Evolutionary conservation across 2,797 vertebrate species (phyloP).

Genomic region (Mycteria americana): DNA sequence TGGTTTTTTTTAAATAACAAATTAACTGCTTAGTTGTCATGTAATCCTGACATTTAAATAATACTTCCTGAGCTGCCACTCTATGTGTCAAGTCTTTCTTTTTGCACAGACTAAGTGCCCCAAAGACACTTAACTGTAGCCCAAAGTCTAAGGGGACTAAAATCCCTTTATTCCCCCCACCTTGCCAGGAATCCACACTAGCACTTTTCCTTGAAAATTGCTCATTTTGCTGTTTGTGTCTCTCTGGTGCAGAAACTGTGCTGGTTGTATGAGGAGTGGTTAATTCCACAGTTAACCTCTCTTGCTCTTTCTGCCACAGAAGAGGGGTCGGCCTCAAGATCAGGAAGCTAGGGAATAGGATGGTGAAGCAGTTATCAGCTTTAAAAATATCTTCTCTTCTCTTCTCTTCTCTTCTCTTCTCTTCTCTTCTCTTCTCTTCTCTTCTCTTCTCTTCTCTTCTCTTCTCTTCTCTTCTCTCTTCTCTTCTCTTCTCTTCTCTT

Average conservation of each 20-base stretch:
- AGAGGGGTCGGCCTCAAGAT: neutral
- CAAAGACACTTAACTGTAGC: neutral
- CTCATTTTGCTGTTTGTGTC: conserved; percentile 13
- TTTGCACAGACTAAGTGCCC: neutral
- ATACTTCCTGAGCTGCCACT: neutral
- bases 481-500: too few relatives aligned
- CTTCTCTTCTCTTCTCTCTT: too few relatives aligned
- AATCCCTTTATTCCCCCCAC: neutral
- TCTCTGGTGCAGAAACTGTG: neutral
- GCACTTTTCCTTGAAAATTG: neutral
- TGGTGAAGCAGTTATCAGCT: neutral
- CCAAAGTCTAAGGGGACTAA: neutral
- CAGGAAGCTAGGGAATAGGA: conserved; percentile 26
- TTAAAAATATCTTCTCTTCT: neutral
- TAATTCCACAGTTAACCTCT: conserved; percentile 48
- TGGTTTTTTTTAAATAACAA: neutral
- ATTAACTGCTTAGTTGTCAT: neutral
- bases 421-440: too few relatives aligned
- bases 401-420: too few relatives aligned
- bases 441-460: too few relatives aligned
- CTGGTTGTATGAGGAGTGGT: conserved; percentile 11
- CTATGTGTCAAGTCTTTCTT: neutral
- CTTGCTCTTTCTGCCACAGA: neutral
- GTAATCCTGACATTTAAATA: neutral
- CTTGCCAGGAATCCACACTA: neutral